Base-by-base conservation (phyloP, 2,888 invertebrate genomes). In the Microctonus brassicae region DNA sequence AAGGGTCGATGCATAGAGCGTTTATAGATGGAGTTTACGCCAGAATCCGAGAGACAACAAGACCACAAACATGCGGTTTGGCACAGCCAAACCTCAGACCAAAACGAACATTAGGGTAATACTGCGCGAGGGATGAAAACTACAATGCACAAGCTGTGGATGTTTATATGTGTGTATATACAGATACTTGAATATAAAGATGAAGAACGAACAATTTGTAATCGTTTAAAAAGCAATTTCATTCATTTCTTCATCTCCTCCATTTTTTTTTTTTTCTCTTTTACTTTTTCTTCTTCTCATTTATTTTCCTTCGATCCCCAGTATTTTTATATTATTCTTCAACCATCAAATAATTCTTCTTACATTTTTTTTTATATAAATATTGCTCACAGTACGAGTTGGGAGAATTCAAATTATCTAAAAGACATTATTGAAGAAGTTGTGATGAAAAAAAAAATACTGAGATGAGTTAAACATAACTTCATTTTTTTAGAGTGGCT, bases 31-130 rank as follows among this genome's bases (percentile, higher is more conserved):
- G 73, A 77, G 74, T 78, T 72, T 83, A 83, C 82, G 82, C 77
- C 78, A 77, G 78, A 83, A 80, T 79, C 83, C 81, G 47, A n/a
- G 47, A 84, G 83, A 83, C 84, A 84, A 84, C 83, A 83, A 86
- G 84, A 86, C 86, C 87, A 81, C 87, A 86, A 87, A 85, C 86
- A 84, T 84, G 86, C 83, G 85, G 86, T 83, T 85, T 85, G 82
- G 82, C 82, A 81, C 81, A 81, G 82, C 83, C 83, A 85, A 84
- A 86, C 83, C 82, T 80, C 84, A 85, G 85, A 85, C 87, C 85
- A 86, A 83, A 86, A 84, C 84, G 82, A 84, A 86, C 82, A 84
- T 83, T 81, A 84, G 80, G 82, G 81, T 81, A 81, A 69, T 34
- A 69, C 22, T 53, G 69, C 33, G 53, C 55, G 64, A 26, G 29